These are phyloP conservation scores for Apogon talboti DNA, from an alignment of 2,797 vertebrate species.

Conservation along the genomic window DNA sequence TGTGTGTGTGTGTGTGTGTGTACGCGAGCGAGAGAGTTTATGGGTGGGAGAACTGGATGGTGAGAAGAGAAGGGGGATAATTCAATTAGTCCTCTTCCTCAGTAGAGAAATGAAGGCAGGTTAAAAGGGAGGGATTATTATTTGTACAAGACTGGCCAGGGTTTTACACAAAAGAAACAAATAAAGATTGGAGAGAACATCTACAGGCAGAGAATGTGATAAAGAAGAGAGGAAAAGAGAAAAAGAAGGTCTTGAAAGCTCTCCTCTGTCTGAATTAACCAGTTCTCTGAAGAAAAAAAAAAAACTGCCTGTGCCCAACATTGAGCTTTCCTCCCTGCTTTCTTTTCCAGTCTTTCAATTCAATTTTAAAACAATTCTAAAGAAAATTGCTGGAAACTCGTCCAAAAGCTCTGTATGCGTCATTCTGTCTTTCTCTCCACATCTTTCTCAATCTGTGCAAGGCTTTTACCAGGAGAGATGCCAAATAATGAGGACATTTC, in stretches of 20 bases:
- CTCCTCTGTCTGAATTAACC: conserved; percentile 76
- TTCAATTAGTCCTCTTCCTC: conserved; percentile 94
- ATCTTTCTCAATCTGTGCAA: conserved; percentile 41
- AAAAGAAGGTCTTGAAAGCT: conserved; percentile 77
- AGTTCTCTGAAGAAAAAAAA: conserved; percentile 61
- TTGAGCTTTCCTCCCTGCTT: conserved; percentile 42
- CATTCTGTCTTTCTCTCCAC: conserved; percentile 41
- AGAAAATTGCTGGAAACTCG: conserved; percentile 67
- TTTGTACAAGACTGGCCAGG: conserved; percentile 90
- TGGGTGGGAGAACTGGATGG: conserved; percentile 79
- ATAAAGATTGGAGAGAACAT: conserved; percentile 92
- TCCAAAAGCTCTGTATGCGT: conserved; percentile 52
- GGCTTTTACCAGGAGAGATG: conserved; percentile 60
- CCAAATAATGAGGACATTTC: conserved; percentile 66
- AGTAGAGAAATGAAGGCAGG: conserved; percentile 87
- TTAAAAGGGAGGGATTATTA: conserved; percentile 94
- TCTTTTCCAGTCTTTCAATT: conserved; percentile 69
- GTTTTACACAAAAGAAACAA: conserved; percentile 89
- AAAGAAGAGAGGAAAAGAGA: conserved; percentile 67
- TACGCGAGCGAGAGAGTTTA: conserved; percentile 71
- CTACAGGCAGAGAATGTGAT: conserved; percentile 78
- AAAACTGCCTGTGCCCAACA: conserved; percentile 52
- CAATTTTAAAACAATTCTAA: conserved; percentile 83
- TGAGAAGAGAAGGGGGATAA: conserved; percentile 89
- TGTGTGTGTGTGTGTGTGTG: conserved; percentile 34